These are phyloP conservation scores for Hemicordylus capensis DNA, from an alignment of 2,113 vertebrate species.

Conservation along the genomic window DNA sequence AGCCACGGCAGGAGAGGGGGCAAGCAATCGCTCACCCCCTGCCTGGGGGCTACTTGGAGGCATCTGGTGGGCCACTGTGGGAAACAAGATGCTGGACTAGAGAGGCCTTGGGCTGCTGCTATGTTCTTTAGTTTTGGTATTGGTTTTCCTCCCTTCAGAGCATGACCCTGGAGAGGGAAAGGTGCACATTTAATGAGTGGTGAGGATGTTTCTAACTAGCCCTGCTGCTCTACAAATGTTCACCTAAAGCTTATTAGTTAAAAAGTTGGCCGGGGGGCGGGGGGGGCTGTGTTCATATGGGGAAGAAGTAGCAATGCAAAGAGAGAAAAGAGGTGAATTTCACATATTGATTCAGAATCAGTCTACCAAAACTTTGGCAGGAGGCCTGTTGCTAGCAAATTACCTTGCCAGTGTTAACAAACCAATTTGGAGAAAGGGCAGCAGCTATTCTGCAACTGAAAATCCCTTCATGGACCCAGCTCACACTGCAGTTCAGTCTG, in stretches of 20 bases:
- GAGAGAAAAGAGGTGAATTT: background rate
- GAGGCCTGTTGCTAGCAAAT: background rate
- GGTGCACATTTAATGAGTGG: no score
- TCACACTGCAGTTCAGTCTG: background rate
- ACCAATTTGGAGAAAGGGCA: background rate
- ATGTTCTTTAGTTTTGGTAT: no score
- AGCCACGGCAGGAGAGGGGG: no score
- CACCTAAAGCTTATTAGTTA: background rate
- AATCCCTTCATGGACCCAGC: background rate
- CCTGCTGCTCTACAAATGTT: background rate
- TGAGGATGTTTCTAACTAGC: background rate
- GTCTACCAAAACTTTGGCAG: background rate
- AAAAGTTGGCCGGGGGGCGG: background rate
- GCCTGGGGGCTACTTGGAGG: no score
- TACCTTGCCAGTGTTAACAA: background rate
- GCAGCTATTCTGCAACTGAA: no score
- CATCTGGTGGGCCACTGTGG: no score
- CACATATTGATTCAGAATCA: background rate
- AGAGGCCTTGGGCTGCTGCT: no score
- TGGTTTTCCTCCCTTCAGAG: background rate
- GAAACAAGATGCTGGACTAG: no score
- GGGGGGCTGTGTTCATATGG: background rate
- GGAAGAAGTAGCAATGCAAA: background rate
- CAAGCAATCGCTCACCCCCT: no score
- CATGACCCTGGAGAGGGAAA: background rate